Evolutionary conservation across 1,140 invertebrate species (phyloP), one percentile per base, ranked within the genome.

Genomic region (Drosophila jambulina): DNA sequence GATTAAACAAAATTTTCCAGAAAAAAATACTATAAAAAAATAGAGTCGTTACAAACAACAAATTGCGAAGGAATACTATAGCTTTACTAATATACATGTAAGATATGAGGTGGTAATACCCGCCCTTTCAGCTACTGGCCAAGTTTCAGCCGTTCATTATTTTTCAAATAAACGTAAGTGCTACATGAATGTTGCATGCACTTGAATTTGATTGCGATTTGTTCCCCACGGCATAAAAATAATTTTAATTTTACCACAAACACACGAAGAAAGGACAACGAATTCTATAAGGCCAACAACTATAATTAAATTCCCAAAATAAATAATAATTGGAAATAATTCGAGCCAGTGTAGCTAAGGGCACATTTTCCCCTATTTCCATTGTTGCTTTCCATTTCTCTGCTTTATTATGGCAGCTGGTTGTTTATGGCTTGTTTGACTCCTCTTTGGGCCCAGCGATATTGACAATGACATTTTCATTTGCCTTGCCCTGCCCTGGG

Each of bases 381-480:
- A 21, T 23, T 10, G 12, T 19, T 19, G 27, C 43, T 60, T 48
- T 60, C 53, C 34, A 34, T 32, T 19, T 54, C 34, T 62, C 21
- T 25, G 21, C 46, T 29, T 19, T 45, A 45, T 29, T 19, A 27
- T 58, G 56, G 25, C 36, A 15, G 23, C 36, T 27, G 23, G 36
- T 65, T 54, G 60, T 65, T 70, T 45, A 64, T 70, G 45, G 59
- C 32, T 59, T 53, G 29, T 69, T 36, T 25, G 29, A 23, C 17
- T 40, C 23, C 10, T 15, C 15, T 40, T 25, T 71, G 57, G 43
- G 15, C 43, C 34, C 34, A 40, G 9, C 40, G 42, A 45, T 71
- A 71, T 71, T 75, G 71, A 71, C 71, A 75, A 71, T 75, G 67
- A 71, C 49, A 71, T 71, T 71, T 75, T 46, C 49, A 71, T 61